These are phyloP conservation scores for Cranoglanis bouderius DNA, from an alignment of 2,113 vertebrate genomes.

Conservation along the genomic window DNA sequence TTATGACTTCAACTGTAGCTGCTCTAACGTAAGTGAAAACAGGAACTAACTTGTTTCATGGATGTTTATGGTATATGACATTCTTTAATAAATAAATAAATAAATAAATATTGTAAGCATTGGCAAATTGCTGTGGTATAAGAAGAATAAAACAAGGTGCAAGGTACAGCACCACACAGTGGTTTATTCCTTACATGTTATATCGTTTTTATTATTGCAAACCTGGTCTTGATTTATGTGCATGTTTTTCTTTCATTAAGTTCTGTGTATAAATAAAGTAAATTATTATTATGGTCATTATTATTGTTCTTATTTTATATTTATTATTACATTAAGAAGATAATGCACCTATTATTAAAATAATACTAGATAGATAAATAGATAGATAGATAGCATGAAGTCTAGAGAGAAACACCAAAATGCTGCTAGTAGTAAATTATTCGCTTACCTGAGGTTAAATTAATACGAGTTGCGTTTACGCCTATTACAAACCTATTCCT, in stretches of 20 bases:
- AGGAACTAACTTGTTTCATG: not conserved
- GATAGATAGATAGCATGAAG: not conserved
- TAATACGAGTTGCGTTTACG: not conserved
- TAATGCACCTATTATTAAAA: not conserved
- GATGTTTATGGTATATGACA: not conserved
- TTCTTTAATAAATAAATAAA: not conserved
- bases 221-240: too few species aligned
- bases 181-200: not conserved
- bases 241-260: too few species aligned
- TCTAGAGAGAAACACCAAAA: not conserved
- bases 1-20: not conserved
- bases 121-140: not conserved
- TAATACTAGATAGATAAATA: not conserved
- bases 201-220: not conserved
- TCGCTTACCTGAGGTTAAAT: not conserved
- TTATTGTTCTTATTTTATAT: not conserved
- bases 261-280: not conserved
- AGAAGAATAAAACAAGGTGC: not conserved
- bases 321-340: too few species aligned
- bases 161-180: not conserved
- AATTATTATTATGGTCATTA: not conserved
- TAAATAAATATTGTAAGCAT: not conserved
- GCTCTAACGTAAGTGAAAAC: not conserved
- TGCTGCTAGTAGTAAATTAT: not conserved
- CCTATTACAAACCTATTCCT: not conserved